Evolutionary conservation across 1,140 invertebrate genomes (phyloP).

Genomic region (Cydia strobilella): DNA sequence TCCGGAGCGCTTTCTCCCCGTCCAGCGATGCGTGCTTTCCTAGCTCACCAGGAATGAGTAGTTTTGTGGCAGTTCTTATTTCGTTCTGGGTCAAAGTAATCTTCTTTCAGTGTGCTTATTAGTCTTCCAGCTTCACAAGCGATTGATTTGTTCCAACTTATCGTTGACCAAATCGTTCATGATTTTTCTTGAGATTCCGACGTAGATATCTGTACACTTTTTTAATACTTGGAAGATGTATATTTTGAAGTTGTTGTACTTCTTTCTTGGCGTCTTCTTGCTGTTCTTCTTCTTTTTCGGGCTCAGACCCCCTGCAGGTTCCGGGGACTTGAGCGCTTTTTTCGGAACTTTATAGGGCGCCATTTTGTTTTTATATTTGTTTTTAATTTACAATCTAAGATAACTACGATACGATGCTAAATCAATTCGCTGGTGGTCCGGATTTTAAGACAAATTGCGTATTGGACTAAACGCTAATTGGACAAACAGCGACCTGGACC

Average conservation of each 20-base stretch:
- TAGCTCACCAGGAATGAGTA: slow-evolving; percentile 65
- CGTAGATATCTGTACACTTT: slow-evolving; percentile 62
- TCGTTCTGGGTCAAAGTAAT: slow-evolving; percentile 76
- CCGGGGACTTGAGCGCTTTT: slow-evolving; percentile 52
- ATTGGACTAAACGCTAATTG: too few species aligned
- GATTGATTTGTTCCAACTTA: slow-evolving; percentile 82
- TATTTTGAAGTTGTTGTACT: slow-evolving; percentile 84
- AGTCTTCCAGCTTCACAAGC: slow-evolving; percentile 79
- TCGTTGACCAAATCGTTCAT: slow-evolving; percentile 83
- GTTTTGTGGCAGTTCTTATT: slow-evolving; percentile 69
- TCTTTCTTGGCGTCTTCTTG: slow-evolving; percentile 77
- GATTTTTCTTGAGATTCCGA: slow-evolving; percentile 72
- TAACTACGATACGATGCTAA: too few species aligned
- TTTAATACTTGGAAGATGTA: slow-evolving; percentile 88
- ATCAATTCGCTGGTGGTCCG: too few species aligned
- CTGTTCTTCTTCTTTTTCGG: slow-evolving; percentile 53
- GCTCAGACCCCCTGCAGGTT: slow-evolving; percentile 40
- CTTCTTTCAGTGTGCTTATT: slow-evolving; percentile 81
- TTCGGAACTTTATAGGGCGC: slow-evolving; percentile 52
- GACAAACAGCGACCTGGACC: too few species aligned
- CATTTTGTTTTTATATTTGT: slow-evolving; percentile 49
- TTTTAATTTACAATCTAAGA: neutral
- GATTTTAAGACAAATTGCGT: too few species aligned
- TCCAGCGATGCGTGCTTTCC: slow-evolving; percentile 68
- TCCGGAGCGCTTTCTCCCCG: slow-evolving; percentile 82